These are phyloP conservation scores for Spialia ferax DNA, from an alignment of 2,888 invertebrate species.

Conservation along the genomic window DNA sequence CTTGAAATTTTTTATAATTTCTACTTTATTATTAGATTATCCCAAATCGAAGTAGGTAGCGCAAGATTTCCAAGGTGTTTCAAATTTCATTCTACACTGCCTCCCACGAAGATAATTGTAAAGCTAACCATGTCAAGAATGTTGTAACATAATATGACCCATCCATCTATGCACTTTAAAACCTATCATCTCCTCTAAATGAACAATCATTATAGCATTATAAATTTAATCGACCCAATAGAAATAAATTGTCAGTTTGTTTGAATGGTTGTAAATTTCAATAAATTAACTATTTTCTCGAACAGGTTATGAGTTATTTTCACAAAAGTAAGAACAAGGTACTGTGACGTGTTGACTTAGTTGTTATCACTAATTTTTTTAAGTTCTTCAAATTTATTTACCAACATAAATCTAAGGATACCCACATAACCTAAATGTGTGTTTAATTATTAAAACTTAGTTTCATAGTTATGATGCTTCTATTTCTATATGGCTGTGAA, in stretches of 20 bases:
- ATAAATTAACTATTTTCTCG: neutral
- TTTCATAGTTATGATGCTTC: too few relatives aligned
- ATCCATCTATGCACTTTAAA: constrained; percentile 12
- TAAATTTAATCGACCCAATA: neutral
- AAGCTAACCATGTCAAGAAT: constrained; percentile 6
- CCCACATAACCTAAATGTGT: too few relatives aligned
- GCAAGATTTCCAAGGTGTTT: neutral
- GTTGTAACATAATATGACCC: constrained; percentile 1
- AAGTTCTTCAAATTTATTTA: too few relatives aligned
- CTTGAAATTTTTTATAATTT: too few relatives aligned
- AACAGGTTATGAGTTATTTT: neutral
- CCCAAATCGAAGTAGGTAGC: neutral
- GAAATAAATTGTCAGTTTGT: neutral
- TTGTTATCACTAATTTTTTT: too few relatives aligned
- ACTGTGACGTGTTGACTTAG: too few relatives aligned
- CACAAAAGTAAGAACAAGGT: neutral
- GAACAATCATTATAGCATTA: constrained; percentile 14
- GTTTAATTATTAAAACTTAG: too few relatives aligned
- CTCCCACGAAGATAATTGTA: constrained; percentile 15
- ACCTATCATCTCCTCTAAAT: constrained; percentile 22
- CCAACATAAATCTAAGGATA: too few relatives aligned
- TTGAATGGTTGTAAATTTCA: neutral
- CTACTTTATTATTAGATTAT: neutral
- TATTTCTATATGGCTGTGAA: neutral
- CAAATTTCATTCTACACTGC: neutral